phyloP scores from a whole-genome alignment of 2,113 vertebrate genomes.

The Rhagologus leucostigma region DNA sequence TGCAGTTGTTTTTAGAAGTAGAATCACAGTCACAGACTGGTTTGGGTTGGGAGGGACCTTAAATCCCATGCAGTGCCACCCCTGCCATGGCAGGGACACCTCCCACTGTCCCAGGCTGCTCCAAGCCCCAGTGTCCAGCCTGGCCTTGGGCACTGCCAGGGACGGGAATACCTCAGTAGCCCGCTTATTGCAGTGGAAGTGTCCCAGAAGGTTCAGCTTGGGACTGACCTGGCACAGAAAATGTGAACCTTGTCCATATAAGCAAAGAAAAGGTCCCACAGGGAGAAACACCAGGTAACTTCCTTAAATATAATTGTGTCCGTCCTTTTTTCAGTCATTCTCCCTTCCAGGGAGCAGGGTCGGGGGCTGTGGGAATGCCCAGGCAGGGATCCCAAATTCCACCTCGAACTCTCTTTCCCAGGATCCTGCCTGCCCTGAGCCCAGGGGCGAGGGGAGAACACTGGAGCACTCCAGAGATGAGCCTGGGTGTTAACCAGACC shows the following conservation, averaged over 20 bases:
- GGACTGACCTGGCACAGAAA: not conserved
- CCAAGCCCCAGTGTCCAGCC: not conserved
- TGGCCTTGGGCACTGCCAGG: not conserved
- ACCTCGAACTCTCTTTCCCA: fast-evolving
- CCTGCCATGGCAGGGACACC: not conserved
- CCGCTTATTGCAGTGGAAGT: not conserved
- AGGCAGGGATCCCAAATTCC: not conserved
- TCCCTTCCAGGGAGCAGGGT: not conserved
- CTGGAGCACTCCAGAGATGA: not conserved
- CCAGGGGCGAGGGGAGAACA: not conserved
- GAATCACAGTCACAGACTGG: not conserved
- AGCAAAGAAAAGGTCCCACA: not conserved
- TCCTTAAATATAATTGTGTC: not conserved
- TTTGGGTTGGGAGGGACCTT: not conserved
- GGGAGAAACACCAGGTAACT: not conserved
- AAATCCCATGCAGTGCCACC: fast-evolving
- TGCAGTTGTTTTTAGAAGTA: not conserved
- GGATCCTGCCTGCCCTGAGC: not conserved
- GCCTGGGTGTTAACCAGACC: not conserved
- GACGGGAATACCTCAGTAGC: not conserved
- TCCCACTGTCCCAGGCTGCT: not conserved
- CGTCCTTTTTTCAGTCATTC: not conserved
- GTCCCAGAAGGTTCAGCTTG: not conserved
- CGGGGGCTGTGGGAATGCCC: not conserved
- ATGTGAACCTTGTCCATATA: not conserved